phyloP scores from a whole-genome alignment of 1,140 invertebrate species.

The Drosophila burlai region DNA sequence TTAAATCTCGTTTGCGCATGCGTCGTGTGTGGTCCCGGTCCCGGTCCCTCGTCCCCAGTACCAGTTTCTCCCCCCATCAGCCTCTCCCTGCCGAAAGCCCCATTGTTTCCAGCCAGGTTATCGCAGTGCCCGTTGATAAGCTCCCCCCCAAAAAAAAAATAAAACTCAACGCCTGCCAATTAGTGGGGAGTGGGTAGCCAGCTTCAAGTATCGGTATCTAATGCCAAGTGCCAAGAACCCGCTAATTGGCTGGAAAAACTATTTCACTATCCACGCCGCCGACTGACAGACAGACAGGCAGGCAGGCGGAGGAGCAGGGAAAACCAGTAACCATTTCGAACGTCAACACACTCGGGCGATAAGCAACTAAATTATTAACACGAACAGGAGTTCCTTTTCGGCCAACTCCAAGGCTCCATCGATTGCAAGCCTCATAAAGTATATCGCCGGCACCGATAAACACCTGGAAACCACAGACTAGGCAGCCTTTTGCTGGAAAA shows the following conservation, averaged over 20 bases:
- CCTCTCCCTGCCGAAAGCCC: not conserved
- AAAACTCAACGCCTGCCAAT: slow-evolving; percentile 58
- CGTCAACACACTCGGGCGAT: slow-evolving; percentile 78
- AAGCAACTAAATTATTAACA: slow-evolving; percentile 84
- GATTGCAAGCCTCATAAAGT: slow-evolving; percentile 69
- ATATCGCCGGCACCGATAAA: slow-evolving; percentile 66
- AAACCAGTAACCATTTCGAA: slow-evolving; percentile 71
- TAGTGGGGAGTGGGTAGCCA: not conserved
- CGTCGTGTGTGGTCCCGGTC: slow-evolving; percentile 77
- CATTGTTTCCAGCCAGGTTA: slow-evolving; percentile 48
- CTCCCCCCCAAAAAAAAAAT: slow-evolving; percentile 2
- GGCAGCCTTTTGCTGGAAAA: slow-evolving; percentile 48
- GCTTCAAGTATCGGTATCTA: slow-evolving; percentile 39
- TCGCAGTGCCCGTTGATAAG: slow-evolving; percentile 51
- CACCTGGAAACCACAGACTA: slow-evolving; percentile 1
- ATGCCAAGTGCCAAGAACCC: slow-evolving; percentile 63
- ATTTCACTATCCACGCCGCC: slow-evolving; percentile 48
- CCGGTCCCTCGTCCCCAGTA: slow-evolving; percentile 2
- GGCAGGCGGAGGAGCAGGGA: not conserved
- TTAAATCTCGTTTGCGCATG: slow-evolving; percentile 80
- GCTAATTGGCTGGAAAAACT: slow-evolving; percentile 62
- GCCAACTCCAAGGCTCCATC: slow-evolving; percentile 33
- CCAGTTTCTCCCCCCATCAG: not conserved
- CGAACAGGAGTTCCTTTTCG: slow-evolving; percentile 65
- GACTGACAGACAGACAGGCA: slow-evolving; percentile 54